Evolutionary conservation across 2,113 vertebrate genomes (phyloP).

Genomic region (Chelonoidis abingdonii): DNA sequence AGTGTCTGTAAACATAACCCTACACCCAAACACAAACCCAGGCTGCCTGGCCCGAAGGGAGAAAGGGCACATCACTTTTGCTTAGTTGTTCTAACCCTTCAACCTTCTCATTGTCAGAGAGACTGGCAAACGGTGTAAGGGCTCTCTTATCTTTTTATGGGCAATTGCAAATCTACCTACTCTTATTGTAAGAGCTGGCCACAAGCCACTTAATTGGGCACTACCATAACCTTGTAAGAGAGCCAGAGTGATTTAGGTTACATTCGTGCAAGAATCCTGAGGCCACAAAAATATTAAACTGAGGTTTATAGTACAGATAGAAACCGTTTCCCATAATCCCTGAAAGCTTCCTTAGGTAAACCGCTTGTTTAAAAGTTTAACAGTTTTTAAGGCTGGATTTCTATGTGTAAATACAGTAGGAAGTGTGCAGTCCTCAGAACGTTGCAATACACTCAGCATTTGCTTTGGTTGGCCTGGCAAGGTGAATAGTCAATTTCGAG

Average conservation of each 20-base stretch:
- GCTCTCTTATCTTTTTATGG: slow-evolving; percentile 61
- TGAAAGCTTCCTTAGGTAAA: background rate
- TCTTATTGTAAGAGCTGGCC: background rate
- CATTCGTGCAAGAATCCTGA: background rate
- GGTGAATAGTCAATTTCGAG: background rate
- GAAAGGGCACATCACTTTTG: slow-evolving; percentile 82
- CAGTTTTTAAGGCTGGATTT: background rate
- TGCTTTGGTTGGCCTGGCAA: background rate
- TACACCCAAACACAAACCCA: slow-evolving; percentile 40
- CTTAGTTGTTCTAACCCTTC: slow-evolving; percentile 83
- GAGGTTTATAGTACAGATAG: background rate
- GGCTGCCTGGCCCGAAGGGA: slow-evolving; percentile 76
- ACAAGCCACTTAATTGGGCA: background rate
- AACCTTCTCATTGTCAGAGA: slow-evolving; percentile 74
- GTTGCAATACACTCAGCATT: background rate
- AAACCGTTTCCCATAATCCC: background rate
- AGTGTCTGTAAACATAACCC: slow-evolving; percentile 79
- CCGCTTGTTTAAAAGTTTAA: background rate
- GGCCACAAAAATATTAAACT: background rate
- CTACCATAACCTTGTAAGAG: slow-evolving; percentile 38
- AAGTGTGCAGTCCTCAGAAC: background rate
- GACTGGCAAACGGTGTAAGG: slow-evolving; percentile 38
- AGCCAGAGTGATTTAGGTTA: background rate
- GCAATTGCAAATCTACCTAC: slow-evolving; percentile 46
- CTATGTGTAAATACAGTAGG: background rate